A percentile compares a stretch with the other conserved stretches of the same genome.
phyloP scores from a whole-genome alignment of 1,140 invertebrate species.

The Akabosia matsudoensis region DNA sequence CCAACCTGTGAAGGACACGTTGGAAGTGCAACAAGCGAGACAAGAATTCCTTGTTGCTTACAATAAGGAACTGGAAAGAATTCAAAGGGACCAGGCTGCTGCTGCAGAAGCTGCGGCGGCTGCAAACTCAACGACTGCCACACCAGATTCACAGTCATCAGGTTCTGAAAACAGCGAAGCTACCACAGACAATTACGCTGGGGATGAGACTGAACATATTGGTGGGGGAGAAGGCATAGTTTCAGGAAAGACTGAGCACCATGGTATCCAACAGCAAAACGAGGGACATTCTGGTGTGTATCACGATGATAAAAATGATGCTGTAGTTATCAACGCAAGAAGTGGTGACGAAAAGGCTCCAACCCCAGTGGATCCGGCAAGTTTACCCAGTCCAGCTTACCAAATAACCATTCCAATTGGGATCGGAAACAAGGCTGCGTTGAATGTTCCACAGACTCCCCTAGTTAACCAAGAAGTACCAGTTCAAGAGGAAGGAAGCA shows the following conservation, averaged over 20 bases:
- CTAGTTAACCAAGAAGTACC: not conserved
- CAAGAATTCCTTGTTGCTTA: conserved; percentile 49
- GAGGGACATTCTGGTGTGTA: not conserved
- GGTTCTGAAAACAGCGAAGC: not conserved
- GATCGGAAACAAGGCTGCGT: not conserved
- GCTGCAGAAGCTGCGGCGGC: not conserved
- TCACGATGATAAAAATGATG: not conserved
- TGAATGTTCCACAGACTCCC: not conserved
- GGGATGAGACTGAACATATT: not conserved
- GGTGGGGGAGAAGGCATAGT: not conserved
- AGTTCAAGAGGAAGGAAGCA: not conserved
- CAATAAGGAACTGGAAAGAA: conserved; percentile 43
- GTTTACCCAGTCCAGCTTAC: not conserved
- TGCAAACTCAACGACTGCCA: conserved; percentile 8
- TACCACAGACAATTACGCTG: not conserved
- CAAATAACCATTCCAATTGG: not conserved
- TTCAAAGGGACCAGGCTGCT: conserved; percentile 25
- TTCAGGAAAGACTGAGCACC: not conserved
- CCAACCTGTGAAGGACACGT: conserved; percentile 48
- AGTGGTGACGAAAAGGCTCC: not conserved
- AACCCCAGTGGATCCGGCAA: not conserved
- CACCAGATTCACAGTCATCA: not conserved
- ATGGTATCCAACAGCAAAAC: not conserved
- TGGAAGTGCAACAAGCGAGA: conserved; percentile 50
- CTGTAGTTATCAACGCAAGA: not conserved